Evolutionary conservation across 2,113 vertebrate genomes (phyloP).

Genomic region (Cyanoliseus patagonus): DNA sequence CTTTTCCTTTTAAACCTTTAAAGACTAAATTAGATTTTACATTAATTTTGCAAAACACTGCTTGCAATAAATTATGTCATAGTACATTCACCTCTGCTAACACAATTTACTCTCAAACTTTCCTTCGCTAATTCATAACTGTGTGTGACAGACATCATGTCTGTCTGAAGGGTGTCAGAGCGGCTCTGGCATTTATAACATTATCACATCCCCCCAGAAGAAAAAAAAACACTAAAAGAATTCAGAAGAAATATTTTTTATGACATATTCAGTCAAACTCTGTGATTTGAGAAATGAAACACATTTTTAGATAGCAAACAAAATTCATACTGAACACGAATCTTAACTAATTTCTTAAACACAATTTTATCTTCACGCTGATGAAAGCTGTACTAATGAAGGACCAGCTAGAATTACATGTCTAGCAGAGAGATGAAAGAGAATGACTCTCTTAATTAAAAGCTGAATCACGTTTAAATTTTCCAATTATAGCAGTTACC

Average conservation of each 20-base stretch:
- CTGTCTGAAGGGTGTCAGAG: neutral
- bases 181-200: neutral
- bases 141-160: neutral
- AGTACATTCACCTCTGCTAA: constrained; percentile 12
- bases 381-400: constrained; percentile 63
- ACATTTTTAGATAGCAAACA: constrained; percentile 11
- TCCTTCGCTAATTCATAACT: neutral
- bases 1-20: constrained; percentile 27
- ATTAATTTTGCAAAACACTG: constrained; percentile 34
- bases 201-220: neutral
- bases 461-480: constrained; percentile 32
- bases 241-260: neutral
- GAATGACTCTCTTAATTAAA: constrained; percentile 47
- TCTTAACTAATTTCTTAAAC: constrained; percentile 56
- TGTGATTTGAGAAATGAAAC: neutral
- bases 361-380: constrained; percentile 36
- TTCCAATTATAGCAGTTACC: constrained; percentile 10
- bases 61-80: constrained; percentile 22
- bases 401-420: constrained; percentile 47
- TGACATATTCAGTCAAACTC: neutral
- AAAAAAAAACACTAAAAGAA: neutral
- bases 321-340: neutral
- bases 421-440: constrained; percentile 40
- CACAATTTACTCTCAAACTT: neutral
- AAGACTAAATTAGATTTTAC: constrained; percentile 1